Evolutionary conservation across 2,888 invertebrate genomes (phyloP), one percentile per base, ranked within the genome.

Genomic region (Ornithoptera alexandrae): DNA sequence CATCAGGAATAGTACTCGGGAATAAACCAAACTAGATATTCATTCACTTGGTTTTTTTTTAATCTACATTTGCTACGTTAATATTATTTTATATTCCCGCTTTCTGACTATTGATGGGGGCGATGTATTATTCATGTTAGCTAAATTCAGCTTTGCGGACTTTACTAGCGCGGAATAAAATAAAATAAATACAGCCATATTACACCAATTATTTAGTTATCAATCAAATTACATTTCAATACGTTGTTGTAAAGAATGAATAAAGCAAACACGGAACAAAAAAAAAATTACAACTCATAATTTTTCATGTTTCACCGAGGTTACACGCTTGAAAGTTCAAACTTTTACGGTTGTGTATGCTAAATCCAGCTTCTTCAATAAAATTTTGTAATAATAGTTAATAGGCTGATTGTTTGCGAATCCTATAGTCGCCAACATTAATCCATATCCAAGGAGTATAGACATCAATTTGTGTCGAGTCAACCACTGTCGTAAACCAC

Each of bases 361-460:
- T 68, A 89, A 72, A 72, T 91, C 91, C 18, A 93, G 76, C 73
- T 92, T 93, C 77, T 90, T 93, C 76, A 92, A 74, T 60, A 94
- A 80, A 77, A 93, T 86, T 86, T 92, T 93, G 76, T 94, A 94
- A 79, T 94, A 95, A 82, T 95, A 94, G 85, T 95, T 90, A 66
- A 94, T 90, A 65, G 94, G 93, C 77, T 93, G 94, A 78, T 94
- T 95, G 75, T 95, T 94, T 17, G 94, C 93, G 69, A 95, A 87
- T 39, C 95, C 95, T 74, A 95, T 94, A 15, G 95, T 94, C 22
- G 94, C 93, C 70, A 95, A 83, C 82, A 95, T 89, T 72, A 95
- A 81, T 68, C 95, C 93, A 75, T 95, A 95, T 30, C 94, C 94
- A 65, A 94, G 88, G 64, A 95, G 85, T 72, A 95, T 94, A 0